Evolutionary conservation across 1,140 invertebrate genomes (phyloP).

Genomic region (Leptestheria dahalacensis): DNA sequence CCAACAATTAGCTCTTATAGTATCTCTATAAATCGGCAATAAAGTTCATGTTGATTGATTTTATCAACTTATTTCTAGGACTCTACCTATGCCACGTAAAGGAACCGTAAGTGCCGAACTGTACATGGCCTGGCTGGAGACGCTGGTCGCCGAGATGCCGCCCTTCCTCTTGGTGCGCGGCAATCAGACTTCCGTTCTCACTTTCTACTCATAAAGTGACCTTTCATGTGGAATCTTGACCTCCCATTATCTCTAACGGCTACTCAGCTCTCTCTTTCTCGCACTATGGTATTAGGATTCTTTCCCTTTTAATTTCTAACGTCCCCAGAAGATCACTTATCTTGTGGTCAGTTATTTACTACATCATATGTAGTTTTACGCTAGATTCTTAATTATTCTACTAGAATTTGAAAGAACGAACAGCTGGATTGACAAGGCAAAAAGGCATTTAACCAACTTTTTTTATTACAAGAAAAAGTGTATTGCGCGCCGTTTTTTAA

Average conservation of each 20-base stretch:
- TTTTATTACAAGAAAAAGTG: too few species aligned
- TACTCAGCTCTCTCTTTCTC: too few species aligned
- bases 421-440: too few species aligned
- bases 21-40: too few species aligned
- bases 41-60: too few species aligned
- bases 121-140: slow-evolving; percentile 47
- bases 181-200: slow-evolving; percentile 45
- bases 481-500: too few species aligned
- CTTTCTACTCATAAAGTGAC: slow-evolving; percentile 42
- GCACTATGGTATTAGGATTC: too few species aligned
- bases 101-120: slow-evolving; percentile 35
- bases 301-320: neutral
- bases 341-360: neutral
- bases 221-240: neutral
- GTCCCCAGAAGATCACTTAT: neutral
- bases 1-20: too few species aligned
- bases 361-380: neutral
- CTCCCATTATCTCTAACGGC: too few species aligned
- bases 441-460: too few species aligned
- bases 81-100: slow-evolving; percentile 37
- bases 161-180: slow-evolving; percentile 42
- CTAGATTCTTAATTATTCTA: neutral
- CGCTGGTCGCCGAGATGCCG: slow-evolving; percentile 39
- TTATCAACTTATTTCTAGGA: slow-evolving; percentile 27
- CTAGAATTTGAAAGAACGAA: too few species aligned